Base-by-base conservation (phyloP, 2,888 invertebrate genomes). In the Ectropis crepuscularia region DNA sequence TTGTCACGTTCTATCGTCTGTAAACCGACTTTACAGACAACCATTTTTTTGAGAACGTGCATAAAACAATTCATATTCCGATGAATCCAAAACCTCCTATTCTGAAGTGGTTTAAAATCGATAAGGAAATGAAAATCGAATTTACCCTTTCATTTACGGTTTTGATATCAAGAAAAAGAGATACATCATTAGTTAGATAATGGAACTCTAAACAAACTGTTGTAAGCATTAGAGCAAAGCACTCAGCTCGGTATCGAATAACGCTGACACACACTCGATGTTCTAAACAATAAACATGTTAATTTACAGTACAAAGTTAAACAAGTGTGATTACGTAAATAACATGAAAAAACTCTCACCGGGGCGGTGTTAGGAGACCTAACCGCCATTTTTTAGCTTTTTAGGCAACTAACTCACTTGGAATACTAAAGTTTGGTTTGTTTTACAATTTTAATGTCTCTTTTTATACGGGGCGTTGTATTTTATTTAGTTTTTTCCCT, bases 261-360 rank as follows among this genome's bases (percentile, higher is more conserved):
- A 57, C 54, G 38, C 47, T 12, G 47, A 48, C 39, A 54, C 28
- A 46, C 37, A 16, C 59, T 9, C 45, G 45, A 41, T 57, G 38
- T 43, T 47, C 45, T 42, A 61, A 61, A 60, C 53, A 62, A 58
- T 58, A 69, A 62, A 61, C 65, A 68, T 46, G 54, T 49, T 67
- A 68, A 69, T 51, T 61, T 61, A 63, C 57, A 45, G 59, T 69
- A 66, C 57, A 64, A 68, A 68, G 58, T 57, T 54, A 48, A 51
- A 53, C 41, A 68, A 70, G 66, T 63, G 62, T 61, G 63, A 70
- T 72, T 69, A 70, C 61, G 57, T 51, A 48, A 43, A 53, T 50
- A 66, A 72, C 72, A 72, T 61, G 72, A 70, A 70, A 72, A 70
- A 68, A 64, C 72, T 53, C 70, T 72, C 64, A 57, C 59, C 58